phyloP scores from a whole-genome alignment of 2,797 vertebrate species.

The Serranus cabrilla region DNA sequence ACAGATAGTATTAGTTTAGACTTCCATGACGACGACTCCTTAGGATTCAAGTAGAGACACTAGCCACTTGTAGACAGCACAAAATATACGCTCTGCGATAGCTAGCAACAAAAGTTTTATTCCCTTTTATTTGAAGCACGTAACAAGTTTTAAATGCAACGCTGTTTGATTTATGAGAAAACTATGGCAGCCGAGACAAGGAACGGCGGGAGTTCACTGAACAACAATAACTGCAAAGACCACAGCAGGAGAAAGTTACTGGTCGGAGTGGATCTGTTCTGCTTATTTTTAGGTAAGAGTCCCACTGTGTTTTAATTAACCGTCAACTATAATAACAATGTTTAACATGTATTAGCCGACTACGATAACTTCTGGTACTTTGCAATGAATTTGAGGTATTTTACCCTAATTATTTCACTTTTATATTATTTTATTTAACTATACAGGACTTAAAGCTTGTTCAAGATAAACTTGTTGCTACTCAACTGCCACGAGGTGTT shows the following conservation, averaged over 20 bases:
- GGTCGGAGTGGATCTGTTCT: slow-evolving; percentile 93
- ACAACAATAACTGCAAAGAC: slow-evolving; percentile 88
- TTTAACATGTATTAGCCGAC: not conserved
- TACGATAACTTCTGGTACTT: too few relatives aligned
- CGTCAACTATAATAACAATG: accelerated
- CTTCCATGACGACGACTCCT: slow-evolving; percentile 29
- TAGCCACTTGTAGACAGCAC: not conserved
- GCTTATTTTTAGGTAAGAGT: slow-evolving; percentile 91
- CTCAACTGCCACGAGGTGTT: not conserved
- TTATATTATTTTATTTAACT: not conserved
- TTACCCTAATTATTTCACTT: not conserved
- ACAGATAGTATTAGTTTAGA: not conserved
- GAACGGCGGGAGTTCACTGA: slow-evolving; percentile 91
- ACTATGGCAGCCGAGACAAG: slow-evolving; percentile 92
- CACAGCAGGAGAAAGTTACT: slow-evolving; percentile 92
- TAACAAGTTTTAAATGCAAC: slow-evolving; percentile 80
- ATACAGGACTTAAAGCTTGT: not conserved
- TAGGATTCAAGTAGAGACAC: slow-evolving; percentile 7
- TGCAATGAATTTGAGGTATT: not conserved
- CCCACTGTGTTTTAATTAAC: not conserved
- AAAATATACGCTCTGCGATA: not conserved
- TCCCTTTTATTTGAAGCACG: slow-evolving; percentile 2
- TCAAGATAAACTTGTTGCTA: not conserved
- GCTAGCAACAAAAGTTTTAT: not conserved
- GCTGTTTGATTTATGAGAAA: slow-evolving; percentile 93